A percentile compares a stretch with the other conserved stretches of the same genome.
These are phyloP conservation scores for Callimorpha dominula DNA, from an alignment of 2,888 invertebrate genomes.

Conservation along the genomic window DNA sequence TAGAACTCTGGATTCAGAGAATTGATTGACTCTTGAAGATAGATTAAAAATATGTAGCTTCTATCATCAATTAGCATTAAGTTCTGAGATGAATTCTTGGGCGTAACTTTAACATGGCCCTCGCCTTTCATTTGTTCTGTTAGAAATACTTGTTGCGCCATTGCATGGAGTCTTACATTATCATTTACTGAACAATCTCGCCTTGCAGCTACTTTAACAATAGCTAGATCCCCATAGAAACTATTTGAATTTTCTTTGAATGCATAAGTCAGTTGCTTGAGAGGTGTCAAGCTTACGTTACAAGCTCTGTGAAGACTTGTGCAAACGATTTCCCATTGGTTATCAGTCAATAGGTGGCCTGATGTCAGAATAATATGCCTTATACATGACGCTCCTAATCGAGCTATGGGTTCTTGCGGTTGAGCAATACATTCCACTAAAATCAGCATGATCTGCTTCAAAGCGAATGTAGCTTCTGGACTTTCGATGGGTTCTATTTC, in stretches of 20 bases:
- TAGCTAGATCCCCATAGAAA: constrained; percentile 96
- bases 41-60: constrained; percentile 95
- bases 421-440: constrained; percentile 96
- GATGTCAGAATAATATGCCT: constrained; percentile 94
- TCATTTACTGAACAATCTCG: constrained; percentile 95
- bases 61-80: constrained; percentile 91
- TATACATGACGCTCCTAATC: constrained; percentile 97
- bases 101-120: constrained; percentile 67
- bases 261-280: constrained; percentile 95
- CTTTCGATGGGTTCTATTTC: constrained; percentile 86
- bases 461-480: constrained; percentile 89
- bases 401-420: constrained; percentile 95
- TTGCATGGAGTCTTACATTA: constrained; percentile 93
- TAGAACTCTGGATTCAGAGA: constrained; percentile 92
- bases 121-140: constrained; percentile 84
- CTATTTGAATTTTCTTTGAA: constrained; percentile 97
- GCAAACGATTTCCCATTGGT: constrained; percentile 95
- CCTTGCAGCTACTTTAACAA: constrained; percentile 97
- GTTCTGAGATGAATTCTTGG: constrained; percentile 76
- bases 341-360: constrained; percentile 92
- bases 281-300: constrained; percentile 94
- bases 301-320: constrained; percentile 94
- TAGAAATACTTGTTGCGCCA: constrained; percentile 96
- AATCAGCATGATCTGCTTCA: constrained; percentile 94
- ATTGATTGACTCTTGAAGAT: constrained; percentile 91